Conservation (phyloP, 2,113 vertebrate species). For the Fukomys damarensis region DNA sequence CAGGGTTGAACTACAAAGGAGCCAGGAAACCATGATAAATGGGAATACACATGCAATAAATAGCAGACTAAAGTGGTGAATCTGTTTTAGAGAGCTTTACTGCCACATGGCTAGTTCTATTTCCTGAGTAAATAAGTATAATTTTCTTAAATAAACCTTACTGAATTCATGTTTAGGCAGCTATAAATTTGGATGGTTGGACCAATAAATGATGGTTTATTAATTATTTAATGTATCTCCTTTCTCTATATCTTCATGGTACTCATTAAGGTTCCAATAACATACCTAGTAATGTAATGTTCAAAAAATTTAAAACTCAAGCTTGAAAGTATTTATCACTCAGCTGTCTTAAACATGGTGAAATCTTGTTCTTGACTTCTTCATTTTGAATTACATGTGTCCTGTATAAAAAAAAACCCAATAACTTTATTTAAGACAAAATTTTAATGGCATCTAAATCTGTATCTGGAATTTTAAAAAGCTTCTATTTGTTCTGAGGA, state of each 20-base stretch:
- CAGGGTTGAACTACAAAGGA: conserved; percentile 53
- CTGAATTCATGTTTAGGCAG: conserved; percentile 44
- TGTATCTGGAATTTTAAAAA: neutral
- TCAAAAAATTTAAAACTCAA: neutral
- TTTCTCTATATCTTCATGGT: neutral
- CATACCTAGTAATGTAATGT: neutral
- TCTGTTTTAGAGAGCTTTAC: conserved; percentile 49
- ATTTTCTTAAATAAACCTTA: conserved; percentile 68
- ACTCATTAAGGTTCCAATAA: neutral
- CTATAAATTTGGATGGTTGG: neutral
- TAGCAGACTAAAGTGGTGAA: neutral
- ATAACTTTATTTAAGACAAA: neutral
- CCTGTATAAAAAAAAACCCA: neutral
- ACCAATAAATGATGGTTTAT: neutral
- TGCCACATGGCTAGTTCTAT: conserved; percentile 58
- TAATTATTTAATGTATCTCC: neutral
- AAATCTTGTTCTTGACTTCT: neutral
- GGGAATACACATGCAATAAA: neutral
- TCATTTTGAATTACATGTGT: neutral
- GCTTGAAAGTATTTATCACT: neutral
- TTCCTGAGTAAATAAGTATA: conserved; percentile 68
- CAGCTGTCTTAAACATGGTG: neutral
- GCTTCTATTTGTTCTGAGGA: neutral
- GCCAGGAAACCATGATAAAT: conserved; percentile 49
- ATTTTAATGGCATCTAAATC: neutral